Evolutionary conservation across 2,888 invertebrate species (phyloP), one percentile per base, ranked within the genome.

Genomic region (Taphrorychus bicolor): DNA sequence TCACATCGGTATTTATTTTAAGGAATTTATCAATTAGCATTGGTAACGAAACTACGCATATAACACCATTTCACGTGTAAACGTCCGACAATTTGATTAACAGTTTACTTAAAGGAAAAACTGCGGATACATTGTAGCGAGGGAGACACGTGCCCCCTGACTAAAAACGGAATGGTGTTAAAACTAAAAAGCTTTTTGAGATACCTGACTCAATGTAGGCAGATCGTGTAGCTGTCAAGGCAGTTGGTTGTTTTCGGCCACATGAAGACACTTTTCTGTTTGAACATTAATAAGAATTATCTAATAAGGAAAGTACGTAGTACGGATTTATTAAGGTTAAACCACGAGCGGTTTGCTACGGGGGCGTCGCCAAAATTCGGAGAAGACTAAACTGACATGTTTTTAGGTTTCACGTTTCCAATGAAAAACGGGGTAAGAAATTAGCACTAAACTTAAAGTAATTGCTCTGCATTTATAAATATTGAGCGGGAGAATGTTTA

Each of bases 111-210:
- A 51, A 45, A 14, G 14, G 9, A 22, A 42, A 41, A 19, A 32
- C 32, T 32, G 1, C 7, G 3, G 32, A 32, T 32, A 1, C 32
- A 11, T 1, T 40, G 5, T 18, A 18, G 14, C 2, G 19, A 56
- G 32, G n/a, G n/a, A n/a, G n/a, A n/a, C 18, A 49, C 54, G 16
- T 32, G 40, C 21, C 3, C 59, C 14, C 56, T 52, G 54, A 68
- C 68, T 68, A 68, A 19, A 57, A 61, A 58, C 58, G 11, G 54
- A 51, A 23, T 48, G 41, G 19, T 56, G 59, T 64, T n/a, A 57
- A 65, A 77, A 76, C 79, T 78, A 81, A 81, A 82, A 82, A 81
- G 82, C 81, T 77, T 82, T 82, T 81, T 79, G 81, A 81, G 81
- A 81, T 82, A 81, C 81, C 81, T 80, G 80, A 74, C 51, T 62